These are phyloP conservation scores for Alcedo quadribrachys DNA, from an alignment of 2,797 vertebrate species.

Conservation along the genomic window DNA sequence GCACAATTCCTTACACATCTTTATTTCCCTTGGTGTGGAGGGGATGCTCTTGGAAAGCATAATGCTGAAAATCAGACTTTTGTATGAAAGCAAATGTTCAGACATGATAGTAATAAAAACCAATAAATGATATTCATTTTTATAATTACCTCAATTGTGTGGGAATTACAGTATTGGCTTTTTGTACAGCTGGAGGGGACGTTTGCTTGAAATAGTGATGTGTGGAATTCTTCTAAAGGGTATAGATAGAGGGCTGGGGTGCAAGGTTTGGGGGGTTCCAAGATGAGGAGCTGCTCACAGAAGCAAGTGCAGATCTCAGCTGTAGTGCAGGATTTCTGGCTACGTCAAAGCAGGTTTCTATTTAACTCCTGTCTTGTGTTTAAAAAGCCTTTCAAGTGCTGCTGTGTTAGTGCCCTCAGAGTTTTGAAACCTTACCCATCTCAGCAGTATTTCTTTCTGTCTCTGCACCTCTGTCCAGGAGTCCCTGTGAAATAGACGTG, in stretches of 20 bases:
- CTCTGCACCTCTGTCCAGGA: conserved; percentile 27
- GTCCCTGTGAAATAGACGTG: conserved; percentile 38
- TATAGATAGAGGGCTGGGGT: background rate
- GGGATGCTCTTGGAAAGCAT: conserved; percentile 46
- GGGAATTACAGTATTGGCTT: conserved; percentile 46
- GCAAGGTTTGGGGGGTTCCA: background rate
- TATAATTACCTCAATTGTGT: conserved; percentile 76
- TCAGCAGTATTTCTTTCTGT: conserved; percentile 61
- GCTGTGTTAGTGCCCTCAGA: conserved; percentile 27
- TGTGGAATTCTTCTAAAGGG: background rate
- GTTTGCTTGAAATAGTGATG: background rate
- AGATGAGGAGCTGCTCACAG: background rate
- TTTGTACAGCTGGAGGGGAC: conserved; percentile 8
- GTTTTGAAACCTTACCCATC: conserved; percentile 32
- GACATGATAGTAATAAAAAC: conserved; percentile 72
- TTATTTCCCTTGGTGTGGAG: background rate
- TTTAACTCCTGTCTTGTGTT: conserved; percentile 49
- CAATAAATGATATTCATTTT: conserved; percentile 82
- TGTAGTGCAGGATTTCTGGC: background rate
- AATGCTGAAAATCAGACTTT: conserved; percentile 69
- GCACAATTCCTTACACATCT: conserved; percentile 33
- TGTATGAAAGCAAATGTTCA: conserved; percentile 70
- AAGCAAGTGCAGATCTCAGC: background rate
- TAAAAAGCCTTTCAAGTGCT: conserved; percentile 45
- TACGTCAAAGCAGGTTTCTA: conserved; percentile 27